Evolutionary conservation across 2,888 invertebrate genomes (phyloP), one percentile per base, ranked within the genome.

Genomic region (Caenorhabditis angaria): DNA sequence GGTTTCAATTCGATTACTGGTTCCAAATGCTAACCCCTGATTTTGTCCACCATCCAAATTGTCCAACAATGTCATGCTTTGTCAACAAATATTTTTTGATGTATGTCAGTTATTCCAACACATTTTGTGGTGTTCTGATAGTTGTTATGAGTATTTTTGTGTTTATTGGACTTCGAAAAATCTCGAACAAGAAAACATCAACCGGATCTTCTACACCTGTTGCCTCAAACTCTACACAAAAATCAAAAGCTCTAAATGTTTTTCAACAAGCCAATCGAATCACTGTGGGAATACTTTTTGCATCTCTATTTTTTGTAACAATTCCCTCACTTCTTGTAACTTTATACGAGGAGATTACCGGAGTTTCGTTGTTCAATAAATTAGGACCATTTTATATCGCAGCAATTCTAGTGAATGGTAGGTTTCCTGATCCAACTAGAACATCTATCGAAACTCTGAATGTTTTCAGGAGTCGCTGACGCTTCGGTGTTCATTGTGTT

Each of bases 351-450:
- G 62, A 71, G 14, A 47, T 71, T 18, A 71, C 70, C 1, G 70
- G 70, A 0, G 59, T 71, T 28, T 71, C 70, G n/a, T 22, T 71
- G 35, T 71, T 71, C 51, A 53, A 65, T 14, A 60, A 66, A n/a
- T 35, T 71, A 6, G 70, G 70, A 3, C 70, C 70, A 4, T 71
- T 66, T 48, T 71, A 71, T 50, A 71, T 71, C 60, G 65, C 61
- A 32, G 62, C 62, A 20, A 71, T 71, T 60, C n/a, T 66, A 12
- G 63, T 66, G 0, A 71, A 66, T 66, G 70, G 70, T 71, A 27
- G 55, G 62, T 60, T 14, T 14, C n/a, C 12, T 2, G 6, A 32
- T n/a, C 4, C 8, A 48, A 4, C n/a, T 18, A 48, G 5, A 48
- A 12, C 48, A 8, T 6, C 35, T 14, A 6, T 35, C 6, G n/a